Percentiles rank a stretch among this genome's conserved stretches.
phyloP scores from a whole-genome alignment of 2,797 vertebrate species.

The Pteronotus mesoamericanus region DNA sequence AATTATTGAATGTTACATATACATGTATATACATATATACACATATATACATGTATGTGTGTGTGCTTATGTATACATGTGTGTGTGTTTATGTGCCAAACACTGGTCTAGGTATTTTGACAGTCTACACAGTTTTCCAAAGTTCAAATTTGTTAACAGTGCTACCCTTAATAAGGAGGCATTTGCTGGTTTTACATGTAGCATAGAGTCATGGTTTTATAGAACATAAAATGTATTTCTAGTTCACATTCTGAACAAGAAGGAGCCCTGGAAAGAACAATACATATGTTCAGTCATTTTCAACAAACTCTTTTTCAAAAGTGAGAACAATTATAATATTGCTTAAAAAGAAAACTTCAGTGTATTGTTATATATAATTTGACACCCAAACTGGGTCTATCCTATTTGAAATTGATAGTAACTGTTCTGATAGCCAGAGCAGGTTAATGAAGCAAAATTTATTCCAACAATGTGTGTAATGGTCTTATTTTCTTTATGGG shows the following conservation, averaged over 20 bases:
- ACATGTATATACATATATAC: no score
- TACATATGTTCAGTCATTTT: neutral
- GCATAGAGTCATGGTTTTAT: no score
- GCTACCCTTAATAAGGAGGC: accelerated
- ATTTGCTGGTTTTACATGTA: neutral
- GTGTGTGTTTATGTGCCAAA: no score
- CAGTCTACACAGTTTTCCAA: neutral
- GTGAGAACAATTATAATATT: neutral
- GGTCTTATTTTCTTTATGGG: neutral
- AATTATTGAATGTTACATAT: neutral
- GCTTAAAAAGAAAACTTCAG: neutral
- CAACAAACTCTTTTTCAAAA: neutral
- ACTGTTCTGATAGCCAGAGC: neutral
- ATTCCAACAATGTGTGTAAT: neutral
- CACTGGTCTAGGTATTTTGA: neutral
- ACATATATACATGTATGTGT: no score
- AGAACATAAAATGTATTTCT: neutral
- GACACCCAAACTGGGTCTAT: neutral
- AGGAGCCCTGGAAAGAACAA: neutral
- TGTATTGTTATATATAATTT: neutral
- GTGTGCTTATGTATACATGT: no score
- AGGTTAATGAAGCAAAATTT: neutral
- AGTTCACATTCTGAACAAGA: neutral
- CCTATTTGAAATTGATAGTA: neutral
- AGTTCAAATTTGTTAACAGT: neutral